phyloP scores from a whole-genome alignment of 2,113 vertebrate species.

The Dromas ardeola region DNA sequence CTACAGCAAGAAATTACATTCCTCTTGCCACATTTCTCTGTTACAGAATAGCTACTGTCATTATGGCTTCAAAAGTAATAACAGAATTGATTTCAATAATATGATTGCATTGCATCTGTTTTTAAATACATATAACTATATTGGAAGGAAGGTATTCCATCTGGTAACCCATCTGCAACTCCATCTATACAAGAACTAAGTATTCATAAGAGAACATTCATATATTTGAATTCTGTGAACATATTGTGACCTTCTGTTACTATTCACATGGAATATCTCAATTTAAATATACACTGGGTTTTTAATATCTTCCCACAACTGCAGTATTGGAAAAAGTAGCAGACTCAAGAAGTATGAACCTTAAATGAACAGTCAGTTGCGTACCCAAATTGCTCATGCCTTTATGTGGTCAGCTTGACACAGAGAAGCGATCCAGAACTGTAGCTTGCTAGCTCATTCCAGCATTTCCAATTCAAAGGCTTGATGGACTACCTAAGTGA shows the following conservation, averaged over 20 bases:
- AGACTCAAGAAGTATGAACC: background rate
- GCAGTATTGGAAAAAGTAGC: background rate
- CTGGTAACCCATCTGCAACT: conserved; percentile 65
- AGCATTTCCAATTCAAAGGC: background rate
- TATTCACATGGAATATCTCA: conserved; percentile 42
- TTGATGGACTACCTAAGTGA: background rate
- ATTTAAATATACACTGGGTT: conserved; percentile 15
- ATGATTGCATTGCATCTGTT: conserved; percentile 10
- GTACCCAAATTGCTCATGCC: background rate
- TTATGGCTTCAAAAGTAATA: conserved; percentile 42
- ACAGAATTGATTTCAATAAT: conserved; percentile 52
- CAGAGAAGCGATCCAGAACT: background rate
- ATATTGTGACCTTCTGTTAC: conserved; percentile 70
- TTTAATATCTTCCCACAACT: conserved; percentile 47
- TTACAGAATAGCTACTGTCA: conserved; percentile 28
- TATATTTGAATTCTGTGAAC: conserved; percentile 52
- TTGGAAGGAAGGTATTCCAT: conserved; percentile 58
- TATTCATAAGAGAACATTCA: conserved; percentile 64
- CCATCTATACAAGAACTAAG: conserved; percentile 20
- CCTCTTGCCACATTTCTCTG: background rate
- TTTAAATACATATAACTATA: conserved; percentile 31
- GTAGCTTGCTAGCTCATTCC: background rate
- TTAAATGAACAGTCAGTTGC: conserved; percentile 39
- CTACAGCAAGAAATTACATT: background rate
- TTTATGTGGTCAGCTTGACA: background rate